Evolutionary conservation across 2,888 invertebrate genomes (phyloP), one percentile per base, ranked within the genome.

Genomic region (Lasioglossum vierecki): DNA sequence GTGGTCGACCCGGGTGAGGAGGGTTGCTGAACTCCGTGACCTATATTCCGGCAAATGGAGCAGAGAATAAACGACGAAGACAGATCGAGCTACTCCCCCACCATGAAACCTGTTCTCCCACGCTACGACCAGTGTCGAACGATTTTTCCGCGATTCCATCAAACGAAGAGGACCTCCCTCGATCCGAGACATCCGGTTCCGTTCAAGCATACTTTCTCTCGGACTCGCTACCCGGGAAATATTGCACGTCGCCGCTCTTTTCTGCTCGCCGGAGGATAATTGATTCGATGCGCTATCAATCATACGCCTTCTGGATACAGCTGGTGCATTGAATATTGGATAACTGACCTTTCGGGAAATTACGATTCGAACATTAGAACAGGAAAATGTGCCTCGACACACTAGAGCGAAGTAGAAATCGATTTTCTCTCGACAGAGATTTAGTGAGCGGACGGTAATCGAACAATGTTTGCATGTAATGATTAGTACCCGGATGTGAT

Each of bases 1-100:
- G 76, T 70, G 82, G 81, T 76, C 84, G 79, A 87, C 87, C 88
- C 68, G 84, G 79, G 79, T 85, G 75, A 79, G 44, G 91, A 79
- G 91, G 93, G 93, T 93, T 92, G 93, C 84, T 92, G 93, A 94
- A 93, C 94, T 88, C 89, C 84, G 82, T 93, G 93, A 88, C 94
- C 93, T 78, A 93, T 92, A 92, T 93, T 86, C 86, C 85, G 70
- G 85, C 73, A 93, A 93, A 92, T 93, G 88, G 93, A 93, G 92
- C 93, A 92, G 88, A 88, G 89, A 87, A 90, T 89, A 88, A 91
- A 89, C 87, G 89, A 86, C 90, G 84, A 89, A 92, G 90, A 89
- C 85, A 80, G 83, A 90, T 90, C 87, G 86, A 89, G 87, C 78
- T 88, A 88, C 35, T 88, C 79, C 80, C 53, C 63, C 39, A 71